phyloP scores from a whole-genome alignment of 2,888 invertebrate species.

The Nemoura dubitans region DNA sequence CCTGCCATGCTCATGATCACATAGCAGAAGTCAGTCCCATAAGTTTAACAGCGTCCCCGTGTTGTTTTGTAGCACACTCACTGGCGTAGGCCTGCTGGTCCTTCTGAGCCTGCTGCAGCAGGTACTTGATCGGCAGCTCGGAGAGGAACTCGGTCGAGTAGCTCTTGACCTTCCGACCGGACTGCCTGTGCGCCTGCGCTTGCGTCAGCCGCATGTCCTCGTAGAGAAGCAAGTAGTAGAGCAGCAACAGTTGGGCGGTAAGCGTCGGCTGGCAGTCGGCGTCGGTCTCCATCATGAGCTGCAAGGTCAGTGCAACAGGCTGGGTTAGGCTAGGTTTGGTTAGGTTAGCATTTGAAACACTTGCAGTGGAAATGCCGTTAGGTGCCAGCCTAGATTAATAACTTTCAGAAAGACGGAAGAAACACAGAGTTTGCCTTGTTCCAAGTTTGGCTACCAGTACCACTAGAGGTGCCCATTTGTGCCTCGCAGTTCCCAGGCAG shows the following conservation, averaged over 20 bases:
- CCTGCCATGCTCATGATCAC: too few relatives aligned
- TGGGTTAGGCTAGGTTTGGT: too few relatives aligned
- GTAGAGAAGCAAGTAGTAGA: conserved; percentile 92
- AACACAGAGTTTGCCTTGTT: too few relatives aligned
- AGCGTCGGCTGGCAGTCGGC: conserved; percentile 64
- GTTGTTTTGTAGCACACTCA: conserved; percentile 47
- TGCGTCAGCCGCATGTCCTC: conserved; percentile 87
- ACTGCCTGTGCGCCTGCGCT: conserved; percentile 71
- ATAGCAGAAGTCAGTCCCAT: too few relatives aligned
- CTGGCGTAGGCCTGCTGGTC: conserved; percentile 88
- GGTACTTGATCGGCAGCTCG: conserved; percentile 91
- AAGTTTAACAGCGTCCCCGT: too few relatives aligned
- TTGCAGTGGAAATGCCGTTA: too few relatives aligned
- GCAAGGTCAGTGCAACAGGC: neutral
- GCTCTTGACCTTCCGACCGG: conserved; percentile 79
- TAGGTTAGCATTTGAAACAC: too few relatives aligned
- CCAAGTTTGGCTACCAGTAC: too few relatives aligned
- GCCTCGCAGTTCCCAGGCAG: too few relatives aligned
- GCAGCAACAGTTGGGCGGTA: conserved; percentile 86
- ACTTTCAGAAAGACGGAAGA: too few relatives aligned
- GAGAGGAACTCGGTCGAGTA: conserved; percentile 89
- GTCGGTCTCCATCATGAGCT: conserved; percentile 63
- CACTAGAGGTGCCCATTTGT: too few relatives aligned
- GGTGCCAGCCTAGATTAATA: too few relatives aligned
- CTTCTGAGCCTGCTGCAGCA: conserved; percentile 91